A percentile compares a stretch with the other conserved stretches of the same genome.
Conservation (phyloP, 2,888 invertebrate species). For the Timandra comae region DNA sequence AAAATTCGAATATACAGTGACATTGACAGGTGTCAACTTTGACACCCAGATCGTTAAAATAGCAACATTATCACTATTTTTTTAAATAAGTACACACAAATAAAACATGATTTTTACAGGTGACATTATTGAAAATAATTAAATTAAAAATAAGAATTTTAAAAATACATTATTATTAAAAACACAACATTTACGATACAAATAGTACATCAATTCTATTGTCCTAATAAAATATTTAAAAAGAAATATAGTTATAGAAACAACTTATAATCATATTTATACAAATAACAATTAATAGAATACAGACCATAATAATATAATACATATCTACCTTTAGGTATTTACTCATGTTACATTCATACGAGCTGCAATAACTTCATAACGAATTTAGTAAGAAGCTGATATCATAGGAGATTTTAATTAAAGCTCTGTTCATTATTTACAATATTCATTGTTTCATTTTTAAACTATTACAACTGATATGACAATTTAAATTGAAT, state of each 20-base stretch:
- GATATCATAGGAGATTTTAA: too few relatives aligned
- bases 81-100: neutral
- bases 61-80: too few relatives aligned
- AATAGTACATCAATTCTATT: neutral
- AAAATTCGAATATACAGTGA: neutral
- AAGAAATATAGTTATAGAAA: conserved; percentile 1
- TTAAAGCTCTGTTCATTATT: conserved; percentile 3
- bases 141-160: conserved; percentile 1
- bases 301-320: neutral
- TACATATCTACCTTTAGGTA: neutral
- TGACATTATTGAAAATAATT: too few relatives aligned
- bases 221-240: neutral
- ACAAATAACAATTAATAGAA: conserved; percentile 2
- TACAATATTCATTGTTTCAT: conserved; percentile 1
- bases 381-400: too few relatives aligned
- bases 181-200: conserved; percentile 1
- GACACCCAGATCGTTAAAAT: too few relatives aligned
- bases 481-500: too few relatives aligned
- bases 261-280: conserved; percentile 3
- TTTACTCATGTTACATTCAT: too few relatives aligned
- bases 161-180: neutral
- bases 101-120: too few relatives aligned
- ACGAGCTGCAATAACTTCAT: too few relatives aligned
- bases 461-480: too few relatives aligned
- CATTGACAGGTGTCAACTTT: too few relatives aligned